These are phyloP conservation scores for Trypoxylus dichotomus DNA, from an alignment of 1,140 invertebrate genomes.

Conservation along the genomic window DNA sequence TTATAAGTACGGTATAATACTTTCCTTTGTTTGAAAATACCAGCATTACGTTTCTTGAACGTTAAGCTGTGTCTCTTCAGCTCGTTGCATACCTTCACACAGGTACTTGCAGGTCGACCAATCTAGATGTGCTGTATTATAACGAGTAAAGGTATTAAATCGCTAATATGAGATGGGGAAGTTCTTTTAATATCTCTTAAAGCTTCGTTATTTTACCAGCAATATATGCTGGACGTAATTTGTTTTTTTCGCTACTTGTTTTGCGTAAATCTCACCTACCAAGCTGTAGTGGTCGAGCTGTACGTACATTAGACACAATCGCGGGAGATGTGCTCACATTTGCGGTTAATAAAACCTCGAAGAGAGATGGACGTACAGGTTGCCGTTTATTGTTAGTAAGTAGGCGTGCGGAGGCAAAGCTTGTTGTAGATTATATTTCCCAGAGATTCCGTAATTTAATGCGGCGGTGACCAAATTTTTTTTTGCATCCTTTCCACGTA, in stretches of 20 bases:
- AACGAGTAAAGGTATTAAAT: no score
- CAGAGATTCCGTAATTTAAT: slow-evolving; percentile 11
- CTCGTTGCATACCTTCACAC: background rate
- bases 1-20: background rate
- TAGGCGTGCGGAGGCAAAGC: background rate
- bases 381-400: background rate
- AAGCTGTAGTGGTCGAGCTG: no score
- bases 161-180: background rate
- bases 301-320: no score
- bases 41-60: slow-evolving; percentile 17
- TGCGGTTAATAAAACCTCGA: background rate
- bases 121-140: no score
- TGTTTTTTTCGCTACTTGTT: no score
- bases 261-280: no score
- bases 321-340: no score
- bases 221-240: no score
- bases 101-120: background rate
- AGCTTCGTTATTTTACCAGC: no score
- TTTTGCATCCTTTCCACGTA: background rate
- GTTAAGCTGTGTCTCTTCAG: background rate
- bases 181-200: no score
- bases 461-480: background rate
- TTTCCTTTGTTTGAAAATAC: slow-evolving; percentile 18
- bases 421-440: background rate
- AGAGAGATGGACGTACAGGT: background rate